These are phyloP conservation scores for Eurosta solidaginis DNA, from an alignment of 1,140 invertebrate species.

Conservation along the genomic window DNA sequence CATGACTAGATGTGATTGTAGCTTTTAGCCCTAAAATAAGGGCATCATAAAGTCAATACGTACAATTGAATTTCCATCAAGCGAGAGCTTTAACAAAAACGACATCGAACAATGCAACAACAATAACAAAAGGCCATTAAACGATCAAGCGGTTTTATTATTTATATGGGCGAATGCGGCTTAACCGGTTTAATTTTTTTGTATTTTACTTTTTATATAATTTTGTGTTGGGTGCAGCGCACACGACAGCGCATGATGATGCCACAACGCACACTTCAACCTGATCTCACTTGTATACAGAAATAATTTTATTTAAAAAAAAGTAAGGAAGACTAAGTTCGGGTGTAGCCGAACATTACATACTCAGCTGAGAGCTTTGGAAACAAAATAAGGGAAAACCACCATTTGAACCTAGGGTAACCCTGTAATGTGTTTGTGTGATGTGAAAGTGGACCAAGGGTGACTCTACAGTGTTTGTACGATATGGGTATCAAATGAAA, in stretches of 20 bases:
- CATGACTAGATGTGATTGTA: too few relatives aligned
- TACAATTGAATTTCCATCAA: background rate
- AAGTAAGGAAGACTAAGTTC: too few relatives aligned
- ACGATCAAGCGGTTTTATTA: background rate
- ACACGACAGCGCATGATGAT: background rate
- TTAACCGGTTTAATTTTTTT: slow-evolving; percentile 21
- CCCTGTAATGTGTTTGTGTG: too few relatives aligned
- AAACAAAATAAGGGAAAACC: too few relatives aligned
- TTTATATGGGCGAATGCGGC: slow-evolving; percentile 1
- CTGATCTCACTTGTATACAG: background rate
- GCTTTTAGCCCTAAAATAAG: too few relatives aligned
- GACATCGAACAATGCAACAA: background rate
- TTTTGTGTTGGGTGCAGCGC: background rate
- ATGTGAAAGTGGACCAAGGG: too few relatives aligned
- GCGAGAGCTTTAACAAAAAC: background rate
- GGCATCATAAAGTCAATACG: background rate
- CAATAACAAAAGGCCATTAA: background rate
- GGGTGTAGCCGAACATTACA: too few relatives aligned
- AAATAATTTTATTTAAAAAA: background rate
- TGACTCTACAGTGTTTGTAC: too few relatives aligned
- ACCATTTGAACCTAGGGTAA: too few relatives aligned
- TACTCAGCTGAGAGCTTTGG: too few relatives aligned
- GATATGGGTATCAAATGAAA: too few relatives aligned
- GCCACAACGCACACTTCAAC: background rate
- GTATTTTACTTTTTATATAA: too few relatives aligned